These are phyloP conservation scores for Geopemphigus sp. DNA, from an alignment of 1,140 invertebrate species.

Conservation along the genomic window DNA sequence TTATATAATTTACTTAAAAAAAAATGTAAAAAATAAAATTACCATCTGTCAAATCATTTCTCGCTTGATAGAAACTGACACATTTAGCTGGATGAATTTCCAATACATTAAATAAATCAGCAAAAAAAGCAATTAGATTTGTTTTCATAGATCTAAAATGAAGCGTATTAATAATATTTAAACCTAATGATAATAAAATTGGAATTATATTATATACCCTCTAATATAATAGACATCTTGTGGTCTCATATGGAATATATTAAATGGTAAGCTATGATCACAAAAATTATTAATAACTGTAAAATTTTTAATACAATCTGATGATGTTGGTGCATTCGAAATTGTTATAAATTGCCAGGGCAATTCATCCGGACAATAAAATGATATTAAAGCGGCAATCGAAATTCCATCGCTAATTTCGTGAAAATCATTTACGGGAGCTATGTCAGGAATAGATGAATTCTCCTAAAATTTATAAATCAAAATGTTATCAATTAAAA, in stretches of 20 bases:
- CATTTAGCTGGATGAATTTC: conserved; percentile 90
- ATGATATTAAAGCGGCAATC: conserved; percentile 82
- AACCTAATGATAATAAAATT: conserved; percentile 14
- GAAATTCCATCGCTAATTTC: conserved; percentile 91
- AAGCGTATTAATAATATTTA: conserved; percentile 40
- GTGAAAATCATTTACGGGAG: conserved; percentile 63
- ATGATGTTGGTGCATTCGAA: conserved; percentile 70
- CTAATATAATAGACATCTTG: conserved; percentile 95
- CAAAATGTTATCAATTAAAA: neutral
- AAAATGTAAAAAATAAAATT: neutral
- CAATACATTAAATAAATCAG: conserved; percentile 92
- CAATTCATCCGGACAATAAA: conserved; percentile 89
- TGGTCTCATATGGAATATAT: conserved; percentile 91
- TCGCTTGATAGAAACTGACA: conserved; percentile 64
- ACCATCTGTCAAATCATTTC: conserved; percentile 24
- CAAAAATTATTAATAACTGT: conserved; percentile 87
- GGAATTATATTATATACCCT: conserved; percentile 63
- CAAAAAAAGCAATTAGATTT: conserved; percentile 90
- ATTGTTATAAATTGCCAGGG: conserved; percentile 71
- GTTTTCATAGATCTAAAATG: conserved; percentile 78
- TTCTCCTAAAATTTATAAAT: conserved; percentile 7
- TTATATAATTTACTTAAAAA: neutral
- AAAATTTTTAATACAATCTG: conserved; percentile 92
- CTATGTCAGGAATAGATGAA: conserved; percentile 54
- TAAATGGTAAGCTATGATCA: conserved; percentile 75